Conservation (phyloP, 2,113 vertebrate genomes). For the Scytalopus superciliaris region DNA sequence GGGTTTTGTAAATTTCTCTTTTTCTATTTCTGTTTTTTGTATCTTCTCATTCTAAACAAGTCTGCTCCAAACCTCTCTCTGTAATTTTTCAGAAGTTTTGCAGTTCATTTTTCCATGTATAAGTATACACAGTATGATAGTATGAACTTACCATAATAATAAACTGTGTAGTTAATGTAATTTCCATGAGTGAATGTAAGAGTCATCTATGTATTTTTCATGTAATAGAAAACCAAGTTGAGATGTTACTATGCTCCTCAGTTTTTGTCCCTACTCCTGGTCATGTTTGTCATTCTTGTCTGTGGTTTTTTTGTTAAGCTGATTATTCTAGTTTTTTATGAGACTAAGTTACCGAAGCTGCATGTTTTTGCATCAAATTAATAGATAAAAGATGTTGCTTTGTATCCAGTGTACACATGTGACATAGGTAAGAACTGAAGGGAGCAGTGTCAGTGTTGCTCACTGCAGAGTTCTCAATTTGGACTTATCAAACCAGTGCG, state of each 20-base stretch:
- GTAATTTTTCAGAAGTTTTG: background rate
- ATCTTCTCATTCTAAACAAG: background rate
- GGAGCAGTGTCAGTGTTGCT: background rate
- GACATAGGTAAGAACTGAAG: background rate
- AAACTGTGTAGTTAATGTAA: background rate
- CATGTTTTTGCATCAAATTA: background rate
- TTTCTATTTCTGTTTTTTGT: background rate
- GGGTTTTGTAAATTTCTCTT: background rate
- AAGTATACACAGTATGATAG: background rate
- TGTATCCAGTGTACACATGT: background rate
- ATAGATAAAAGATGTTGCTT: background rate
- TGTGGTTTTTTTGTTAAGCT: background rate
- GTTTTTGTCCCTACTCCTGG: background rate
- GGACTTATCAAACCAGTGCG: accelerated
- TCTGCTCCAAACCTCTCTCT: background rate
- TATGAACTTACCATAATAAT: background rate
- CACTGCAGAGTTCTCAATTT: background rate
- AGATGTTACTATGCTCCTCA: background rate
- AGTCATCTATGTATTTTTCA: background rate
- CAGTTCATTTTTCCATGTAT: background rate
- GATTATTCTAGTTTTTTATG: background rate
- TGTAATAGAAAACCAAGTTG: background rate
- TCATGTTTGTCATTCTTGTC: background rate
- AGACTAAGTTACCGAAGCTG: background rate
- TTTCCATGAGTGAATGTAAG: background rate